Conservation (phyloP, 92 coral and sea anemone species). For the Phenganax subtilis region DNA sequence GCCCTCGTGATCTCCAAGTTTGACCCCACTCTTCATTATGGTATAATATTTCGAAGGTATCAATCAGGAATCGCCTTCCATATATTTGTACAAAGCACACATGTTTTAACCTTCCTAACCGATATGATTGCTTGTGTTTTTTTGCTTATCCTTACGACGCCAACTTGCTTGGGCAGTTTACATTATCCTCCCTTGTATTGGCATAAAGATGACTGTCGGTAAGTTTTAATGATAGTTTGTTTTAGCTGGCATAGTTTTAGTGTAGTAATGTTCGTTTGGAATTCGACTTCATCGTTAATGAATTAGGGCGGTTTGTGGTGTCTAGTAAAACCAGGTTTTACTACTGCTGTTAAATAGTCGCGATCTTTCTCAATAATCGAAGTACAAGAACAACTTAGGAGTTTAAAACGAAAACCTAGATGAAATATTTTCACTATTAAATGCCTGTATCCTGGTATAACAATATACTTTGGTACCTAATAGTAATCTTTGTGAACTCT, state of each 20-base stretch:
- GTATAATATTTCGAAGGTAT: not conserved
- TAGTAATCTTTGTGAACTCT: no score
- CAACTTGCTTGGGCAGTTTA: not conserved
- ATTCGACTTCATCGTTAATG: not conserved
- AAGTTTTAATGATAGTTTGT: not conserved
- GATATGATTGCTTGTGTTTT: not conserved
- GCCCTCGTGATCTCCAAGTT: not conserved
- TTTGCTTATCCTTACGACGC: not conserved
- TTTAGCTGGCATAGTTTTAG: not conserved
- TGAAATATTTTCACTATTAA: no score
- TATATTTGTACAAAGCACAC: not conserved
- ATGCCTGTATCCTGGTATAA: no score
- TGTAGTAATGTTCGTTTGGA: not conserved
- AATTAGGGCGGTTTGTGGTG: no score
- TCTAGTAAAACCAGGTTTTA: no score
- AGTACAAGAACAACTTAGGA: no score
- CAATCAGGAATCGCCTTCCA: not conserved
- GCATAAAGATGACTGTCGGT: conserved; percentile 35
- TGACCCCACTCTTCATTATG: not conserved
- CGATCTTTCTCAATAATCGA: no score
- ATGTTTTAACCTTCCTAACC: not conserved
- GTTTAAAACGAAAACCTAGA: no score
- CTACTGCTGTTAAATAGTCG: no score
- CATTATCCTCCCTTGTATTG: conserved; percentile 32
- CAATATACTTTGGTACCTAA: no score